Conservation (phyloP, 2,888 invertebrate genomes). For the Temnothorax ravouxi region DNA sequence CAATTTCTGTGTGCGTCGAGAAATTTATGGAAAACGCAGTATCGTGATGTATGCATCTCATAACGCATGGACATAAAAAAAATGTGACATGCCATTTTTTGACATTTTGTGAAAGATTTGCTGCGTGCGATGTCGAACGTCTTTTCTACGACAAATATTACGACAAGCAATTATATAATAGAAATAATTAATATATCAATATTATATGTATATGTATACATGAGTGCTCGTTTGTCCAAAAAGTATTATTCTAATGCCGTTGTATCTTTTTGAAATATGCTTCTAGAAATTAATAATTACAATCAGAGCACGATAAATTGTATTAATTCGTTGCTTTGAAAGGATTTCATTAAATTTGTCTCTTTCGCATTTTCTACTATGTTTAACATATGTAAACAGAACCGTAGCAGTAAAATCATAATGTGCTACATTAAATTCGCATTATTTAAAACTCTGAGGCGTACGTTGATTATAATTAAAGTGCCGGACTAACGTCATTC, state of each 20-base stretch:
- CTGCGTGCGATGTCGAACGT: background rate
- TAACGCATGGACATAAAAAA: slow-evolving; percentile 22
- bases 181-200: slow-evolving; percentile 18
- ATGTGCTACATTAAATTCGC: slow-evolving; percentile 41
- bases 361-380: slow-evolving; percentile 1
- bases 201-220: background rate
- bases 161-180: too few relatives aligned
- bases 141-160: background rate
- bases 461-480: slow-evolving; percentile 57
- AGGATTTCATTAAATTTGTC: slow-evolving; percentile 11
- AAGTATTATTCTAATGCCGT: background rate
- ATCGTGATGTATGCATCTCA: slow-evolving; percentile 30
- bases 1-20: slow-evolving; percentile 26
- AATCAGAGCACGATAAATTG: background rate
- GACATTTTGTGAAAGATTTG: background rate
- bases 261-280: background rate
- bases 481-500: slow-evolving; percentile 56
- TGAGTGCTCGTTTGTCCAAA: background rate
- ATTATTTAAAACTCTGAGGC: slow-evolving; percentile 48
- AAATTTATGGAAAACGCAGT: slow-evolving; percentile 43
- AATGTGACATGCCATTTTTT: background rate
- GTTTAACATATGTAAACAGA: slow-evolving; percentile 10
- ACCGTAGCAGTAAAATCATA: slow-evolving; percentile 2
- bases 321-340: background rate
- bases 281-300: slow-evolving; percentile 7